phyloP scores from a whole-genome alignment of 2,113 vertebrate genomes.

The Noturus placidus region DNA sequence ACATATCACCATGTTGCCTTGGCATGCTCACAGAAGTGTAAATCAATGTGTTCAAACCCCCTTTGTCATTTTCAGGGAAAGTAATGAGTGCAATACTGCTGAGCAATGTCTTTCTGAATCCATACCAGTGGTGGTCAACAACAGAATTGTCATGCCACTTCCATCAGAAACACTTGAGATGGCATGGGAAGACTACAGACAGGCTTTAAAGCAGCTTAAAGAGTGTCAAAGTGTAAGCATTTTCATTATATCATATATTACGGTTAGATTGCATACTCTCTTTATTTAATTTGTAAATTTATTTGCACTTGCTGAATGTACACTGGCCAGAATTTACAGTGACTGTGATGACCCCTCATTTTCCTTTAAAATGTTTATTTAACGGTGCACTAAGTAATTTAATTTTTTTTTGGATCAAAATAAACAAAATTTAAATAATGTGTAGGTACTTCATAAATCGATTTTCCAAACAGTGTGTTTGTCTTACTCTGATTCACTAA shows the following conservation, averaged over 20 bases:
- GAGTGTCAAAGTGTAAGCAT: constrained; percentile 65
- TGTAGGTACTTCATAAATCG: too few relatives aligned
- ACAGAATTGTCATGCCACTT: constrained; percentile 51
- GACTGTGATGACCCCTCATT: neutral
- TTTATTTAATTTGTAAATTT: neutral
- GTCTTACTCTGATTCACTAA: too few relatives aligned
- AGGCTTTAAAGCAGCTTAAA: constrained; percentile 68
- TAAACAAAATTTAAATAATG: too few relatives aligned
- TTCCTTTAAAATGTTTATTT: neutral
- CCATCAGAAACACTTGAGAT: constrained; percentile 69
- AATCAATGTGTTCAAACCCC: neutral
- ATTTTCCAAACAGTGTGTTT: too few relatives aligned
- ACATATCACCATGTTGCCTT: neutral
- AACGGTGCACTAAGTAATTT: neutral
- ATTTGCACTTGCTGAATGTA: neutral
- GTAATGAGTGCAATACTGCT: constrained; percentile 45
- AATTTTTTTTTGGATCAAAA: too few relatives aligned
- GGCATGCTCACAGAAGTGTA: neutral
- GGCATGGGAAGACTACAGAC: constrained; percentile 66
- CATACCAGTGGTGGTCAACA: constrained; percentile 64
- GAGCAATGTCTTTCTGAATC: constrained; percentile 71
- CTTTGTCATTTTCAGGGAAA: constrained; percentile 49
- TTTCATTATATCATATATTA: neutral
- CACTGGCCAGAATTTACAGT: neutral
- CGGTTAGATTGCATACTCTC: neutral